Evolutionary conservation across 2,888 invertebrate genomes (phyloP), one percentile per base, ranked within the genome.

Genomic region (Liposcelis brunnea): DNA sequence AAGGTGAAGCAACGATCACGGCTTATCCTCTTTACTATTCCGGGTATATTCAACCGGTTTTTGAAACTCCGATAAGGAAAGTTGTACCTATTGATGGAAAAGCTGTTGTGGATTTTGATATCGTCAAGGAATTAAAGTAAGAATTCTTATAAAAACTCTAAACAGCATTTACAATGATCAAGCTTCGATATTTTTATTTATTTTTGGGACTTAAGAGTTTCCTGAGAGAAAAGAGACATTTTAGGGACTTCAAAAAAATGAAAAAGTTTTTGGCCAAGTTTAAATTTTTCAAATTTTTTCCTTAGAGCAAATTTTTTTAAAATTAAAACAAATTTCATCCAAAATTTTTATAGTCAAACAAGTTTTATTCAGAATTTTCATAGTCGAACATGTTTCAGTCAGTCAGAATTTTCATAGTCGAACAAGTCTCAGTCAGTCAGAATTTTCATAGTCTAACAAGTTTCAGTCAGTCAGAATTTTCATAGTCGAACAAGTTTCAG

Each of bases 21-120:
- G 80, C 84, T 1, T 85, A 81, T 58, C 86, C 90, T 1, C 80
- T 80, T 12, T 80, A 81, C 56, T 81, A 76, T 61, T 83, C 86
- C 1, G 75, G 76, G 1, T 72, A 82, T 1, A 71, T 85, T 37
- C 85, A 85, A 59, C 84, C 84, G 1, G 78, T 84, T 42, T 81
- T 77, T 55, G 75, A 77, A 54, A 62, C 65, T 42, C 70, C 71
- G 7, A 59, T 68, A 2, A 57, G 69, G 42, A 70, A 70, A 57
- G 66, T 69, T 1, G 65, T 74, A 1, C 77, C 77, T 0, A 72
- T 78, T 52, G 72, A 78, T 49, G 76, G 85, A 31, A 82, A 83
- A 64, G 81, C 80, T 0, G 73, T 74, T 38, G 75, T 86, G 1
- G 78, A 80, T 44, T 83, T 89, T 54, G 79, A 84, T 57, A 72